Conservation (phyloP, 2,888 invertebrate species). For the Melanophora roralis region DNA sequence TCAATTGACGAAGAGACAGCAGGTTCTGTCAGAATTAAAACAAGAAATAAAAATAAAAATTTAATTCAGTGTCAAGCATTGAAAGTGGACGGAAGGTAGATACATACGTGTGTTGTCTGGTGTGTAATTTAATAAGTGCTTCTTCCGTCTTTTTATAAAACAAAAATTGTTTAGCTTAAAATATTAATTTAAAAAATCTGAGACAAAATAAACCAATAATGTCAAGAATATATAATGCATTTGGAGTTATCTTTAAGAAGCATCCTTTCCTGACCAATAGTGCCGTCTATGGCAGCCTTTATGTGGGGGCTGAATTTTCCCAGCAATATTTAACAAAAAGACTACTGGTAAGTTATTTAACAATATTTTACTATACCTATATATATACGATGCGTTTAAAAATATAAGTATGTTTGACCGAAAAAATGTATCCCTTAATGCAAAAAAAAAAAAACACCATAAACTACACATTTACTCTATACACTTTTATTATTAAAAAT, state of each 20-base stretch:
- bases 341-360: slow-evolving; percentile 79
- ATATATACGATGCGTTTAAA: background rate
- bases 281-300: slow-evolving; percentile 85
- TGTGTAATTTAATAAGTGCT: background rate
- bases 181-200: background rate
- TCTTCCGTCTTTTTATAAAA: background rate
- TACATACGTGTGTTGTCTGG: background rate
- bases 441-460: slow-evolving; percentile 10
- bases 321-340: slow-evolving; percentile 86
- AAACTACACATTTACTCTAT: slow-evolving; percentile 26
- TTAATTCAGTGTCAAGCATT: slow-evolving; percentile 14
- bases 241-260: slow-evolving; percentile 75
- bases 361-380: background rate
- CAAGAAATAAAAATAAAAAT: slow-evolving; percentile 25
- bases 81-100: background rate
- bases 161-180: background rate
- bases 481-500: slow-evolving; percentile 63
- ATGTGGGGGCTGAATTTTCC: slow-evolving; percentile 87
- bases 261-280: slow-evolving; percentile 80
- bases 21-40: background rate
- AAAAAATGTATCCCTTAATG: background rate
- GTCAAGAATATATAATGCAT: slow-evolving; percentile 66
- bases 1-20: slow-evolving; percentile 29
- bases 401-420: no score
- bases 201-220: slow-evolving; percentile 65